A percentile compares a stretch with the other conserved stretches of the same genome.
These are phyloP conservation scores for Leucophenga montana DNA, from an alignment of 2,888 invertebrate genomes.

Conservation along the genomic window DNA sequence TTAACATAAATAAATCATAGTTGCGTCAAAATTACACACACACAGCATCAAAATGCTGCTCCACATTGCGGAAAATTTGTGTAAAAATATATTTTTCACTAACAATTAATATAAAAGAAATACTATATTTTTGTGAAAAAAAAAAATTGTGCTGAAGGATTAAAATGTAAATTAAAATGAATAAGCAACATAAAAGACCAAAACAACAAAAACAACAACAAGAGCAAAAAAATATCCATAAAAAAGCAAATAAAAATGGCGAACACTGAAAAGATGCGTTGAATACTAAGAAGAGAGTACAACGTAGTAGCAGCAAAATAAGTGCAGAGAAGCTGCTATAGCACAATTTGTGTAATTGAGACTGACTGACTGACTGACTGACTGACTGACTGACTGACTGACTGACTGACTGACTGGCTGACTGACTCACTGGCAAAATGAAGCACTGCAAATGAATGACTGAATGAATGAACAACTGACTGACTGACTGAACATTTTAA, in stretches of 20 bases:
- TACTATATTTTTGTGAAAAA: neutral
- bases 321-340: neutral
- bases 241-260: slow-evolving; percentile 4
- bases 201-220: neutral
- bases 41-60: too few species aligned
- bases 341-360: slow-evolving; percentile 20
- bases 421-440: slow-evolving; percentile 1
- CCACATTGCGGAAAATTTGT: too few species aligned
- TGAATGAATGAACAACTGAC: slow-evolving; percentile 3
- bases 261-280: neutral
- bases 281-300: neutral
- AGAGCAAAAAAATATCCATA: neutral
- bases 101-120: too few species aligned
- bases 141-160: slow-evolving; percentile 7
- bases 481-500: neutral
- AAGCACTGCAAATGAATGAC: slow-evolving; percentile 1
- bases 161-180: slow-evolving; percentile 22
- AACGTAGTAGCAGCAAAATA: neutral
- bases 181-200: neutral
- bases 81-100: too few species aligned
- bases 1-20: too few species aligned
- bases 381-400: neutral
- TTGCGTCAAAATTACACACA: too few species aligned
- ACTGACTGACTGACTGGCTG: slow-evolving; percentile 4
- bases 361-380: slow-evolving; percentile 1